Evolutionary conservation across 2,888 invertebrate genomes (phyloP), one percentile per base, ranked within the genome.

Genomic region (Thalpophila matura): DNA sequence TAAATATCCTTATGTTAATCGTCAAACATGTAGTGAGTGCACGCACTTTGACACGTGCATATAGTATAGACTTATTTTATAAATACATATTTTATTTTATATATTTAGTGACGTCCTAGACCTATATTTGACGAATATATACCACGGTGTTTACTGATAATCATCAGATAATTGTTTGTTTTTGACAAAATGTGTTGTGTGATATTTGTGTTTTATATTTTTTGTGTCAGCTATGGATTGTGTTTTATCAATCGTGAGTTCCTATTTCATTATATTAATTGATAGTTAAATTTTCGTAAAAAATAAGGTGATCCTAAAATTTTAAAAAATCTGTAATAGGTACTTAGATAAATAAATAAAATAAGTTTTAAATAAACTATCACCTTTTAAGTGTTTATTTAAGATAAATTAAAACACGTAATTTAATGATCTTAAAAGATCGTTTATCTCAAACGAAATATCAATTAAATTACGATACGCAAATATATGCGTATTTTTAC

Each of bases 1-100:
- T 91, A 92, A 87, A 94, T 92, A 91, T 93, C 90, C 89, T 91
- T 90, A 91, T 89, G 88, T 88, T 90, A 88, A 89, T 88, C 86
- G 84, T 80, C 77, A 81, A 79, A 81, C 79, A 64, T 77, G 87
- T 87, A 92, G 91, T 92, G 62, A 78, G 82, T 83, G 85, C 83
- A 86, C 86, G 86, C 87, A 85, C 86, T 85, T 86, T 82, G 86
- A 82, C 82, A 84, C 74, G 79, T 79, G 84, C 69, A 82, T 68
- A 63, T 74, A 68, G 55, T 68, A 63, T 74, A 68, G 55, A 75
- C 58, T 46, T 26, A 50, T 38, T 29, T 42, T 35, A 62, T 55
- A 75, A 62, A 62, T 74, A 61, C 76, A 69, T 63, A 59, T 62
- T 60, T 66, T 40, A 54, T 24, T 14, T 37, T 54, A 58, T 47